Percentiles rank a stretch among this genome's conserved stretches.
Evolutionary conservation across 2,113 vertebrate species (phyloP).

Genomic region (Istiophorus platypterus): DNA sequence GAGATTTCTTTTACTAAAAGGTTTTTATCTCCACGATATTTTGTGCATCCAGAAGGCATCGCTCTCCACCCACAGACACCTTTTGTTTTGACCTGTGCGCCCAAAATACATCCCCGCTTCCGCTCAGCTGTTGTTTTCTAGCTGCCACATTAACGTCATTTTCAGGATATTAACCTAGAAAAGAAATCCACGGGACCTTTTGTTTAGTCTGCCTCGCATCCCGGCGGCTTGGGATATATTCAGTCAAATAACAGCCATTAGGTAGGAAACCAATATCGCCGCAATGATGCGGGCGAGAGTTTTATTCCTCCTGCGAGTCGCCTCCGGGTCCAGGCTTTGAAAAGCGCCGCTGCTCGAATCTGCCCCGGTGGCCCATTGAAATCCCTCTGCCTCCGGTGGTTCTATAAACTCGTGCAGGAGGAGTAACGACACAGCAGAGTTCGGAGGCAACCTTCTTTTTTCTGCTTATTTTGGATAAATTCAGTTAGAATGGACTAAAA

Average conservation of each 20-base stretch:
- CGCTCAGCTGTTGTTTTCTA: conserved; percentile 16
- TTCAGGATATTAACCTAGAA: conserved; percentile 64
- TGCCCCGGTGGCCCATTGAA: conserved; percentile 27
- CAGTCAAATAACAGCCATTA: conserved; percentile 68
- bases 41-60: not conserved
- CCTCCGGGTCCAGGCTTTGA: conserved; percentile 27
- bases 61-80: conserved; percentile 12
- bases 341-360: conserved; percentile 32
- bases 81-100: conserved; percentile 23
- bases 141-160: conserved; percentile 49
- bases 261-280: conserved; percentile 69
- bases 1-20: not conserved
- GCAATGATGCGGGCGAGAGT: conserved; percentile 54
- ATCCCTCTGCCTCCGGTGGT: conserved; percentile 24
- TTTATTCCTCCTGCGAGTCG: conserved; percentile 66
- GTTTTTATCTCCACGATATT: not conserved
- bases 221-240: conserved; percentile 55
- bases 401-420: conserved; percentile 18
- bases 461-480: not conserved
- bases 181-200: conserved; percentile 49
- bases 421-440: not conserved
- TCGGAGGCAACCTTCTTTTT: not conserved
- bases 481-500: not conserved
- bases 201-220: conserved; percentile 42
- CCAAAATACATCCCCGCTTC: conserved; percentile 28